These are phyloP conservation scores for Struthio camelus DNA, from an alignment of 2,113 vertebrate genomes.

Conservation along the genomic window DNA sequence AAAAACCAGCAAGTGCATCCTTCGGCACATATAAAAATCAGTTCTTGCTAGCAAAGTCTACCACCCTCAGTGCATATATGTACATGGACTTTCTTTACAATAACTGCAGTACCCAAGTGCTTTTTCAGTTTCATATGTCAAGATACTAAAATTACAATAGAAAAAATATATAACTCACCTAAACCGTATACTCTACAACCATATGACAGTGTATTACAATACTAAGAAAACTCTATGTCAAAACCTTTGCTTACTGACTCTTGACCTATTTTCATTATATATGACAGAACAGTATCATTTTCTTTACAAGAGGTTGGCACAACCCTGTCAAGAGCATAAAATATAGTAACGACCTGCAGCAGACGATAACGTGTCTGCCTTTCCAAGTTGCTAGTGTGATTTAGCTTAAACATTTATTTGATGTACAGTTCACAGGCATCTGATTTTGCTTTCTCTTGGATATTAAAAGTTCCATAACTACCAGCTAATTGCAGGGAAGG, in stretches of 20 bases:
- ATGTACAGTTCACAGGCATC: not conserved
- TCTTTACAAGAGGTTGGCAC: not conserved
- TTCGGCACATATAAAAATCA: not conserved
- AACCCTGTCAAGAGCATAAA: not conserved
- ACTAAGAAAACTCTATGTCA: not conserved
- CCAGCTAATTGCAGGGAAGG: not conserved
- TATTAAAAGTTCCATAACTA: not conserved
- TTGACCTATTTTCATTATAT: not conserved
- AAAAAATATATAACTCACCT: not conserved
- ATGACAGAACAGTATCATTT: not conserved
- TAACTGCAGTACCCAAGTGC: not conserved
- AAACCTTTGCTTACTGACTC: not conserved
- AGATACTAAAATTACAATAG: not conserved
- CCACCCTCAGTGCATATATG: not conserved
- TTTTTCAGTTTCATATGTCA: not conserved
- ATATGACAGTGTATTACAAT: not conserved
- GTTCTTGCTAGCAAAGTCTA: not conserved
- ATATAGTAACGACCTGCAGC: rapidly evolving
- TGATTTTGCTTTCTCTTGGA: not conserved
- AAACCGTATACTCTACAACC: not conserved
- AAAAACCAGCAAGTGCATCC: too few species aligned
- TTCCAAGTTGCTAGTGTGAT: not conserved
- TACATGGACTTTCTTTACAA: not conserved
- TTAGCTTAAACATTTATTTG: not conserved
- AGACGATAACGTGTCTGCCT: rapidly evolving